Conservation (phyloP, 1,140 invertebrate genomes). For the Dreissena rostriformis region DNA sequence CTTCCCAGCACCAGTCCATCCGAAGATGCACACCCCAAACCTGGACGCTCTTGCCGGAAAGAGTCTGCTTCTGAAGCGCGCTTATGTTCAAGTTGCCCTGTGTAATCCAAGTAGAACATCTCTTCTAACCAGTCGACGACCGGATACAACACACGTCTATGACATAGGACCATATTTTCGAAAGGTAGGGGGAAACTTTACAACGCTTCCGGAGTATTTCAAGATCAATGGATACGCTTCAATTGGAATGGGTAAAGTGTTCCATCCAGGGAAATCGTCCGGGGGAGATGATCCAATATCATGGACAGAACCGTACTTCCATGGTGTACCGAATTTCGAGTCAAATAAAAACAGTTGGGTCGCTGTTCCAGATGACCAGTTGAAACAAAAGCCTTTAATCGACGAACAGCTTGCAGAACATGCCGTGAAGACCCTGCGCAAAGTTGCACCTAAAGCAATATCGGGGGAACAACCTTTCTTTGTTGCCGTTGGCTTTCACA, state of each 20-base stretch:
- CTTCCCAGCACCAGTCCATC: slow-evolving; percentile 24
- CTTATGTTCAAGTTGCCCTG: slow-evolving; percentile 54
- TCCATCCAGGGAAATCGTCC: slow-evolving; percentile 8
- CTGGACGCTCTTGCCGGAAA: slow-evolving; percentile 51
- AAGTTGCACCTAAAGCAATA: slow-evolving; percentile 34
- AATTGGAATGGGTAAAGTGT: slow-evolving; percentile 45
- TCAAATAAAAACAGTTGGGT: slow-evolving; percentile 19
- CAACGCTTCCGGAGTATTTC: slow-evolving; percentile 45
- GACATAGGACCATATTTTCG: slow-evolving; percentile 32
- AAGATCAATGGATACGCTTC: slow-evolving; percentile 19
- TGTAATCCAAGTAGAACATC: slow-evolving; percentile 50
- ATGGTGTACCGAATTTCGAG: slow-evolving; percentile 14
- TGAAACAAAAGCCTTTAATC: slow-evolving; percentile 82
- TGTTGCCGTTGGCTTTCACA: slow-evolving; percentile 93
- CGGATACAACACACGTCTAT: slow-evolving; percentile 57
- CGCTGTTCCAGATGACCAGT: neutral
- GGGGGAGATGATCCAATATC: no score
- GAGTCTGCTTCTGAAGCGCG: slow-evolving; percentile 58
- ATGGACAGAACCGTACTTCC: slow-evolving; percentile 46
- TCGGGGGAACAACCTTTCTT: slow-evolving; percentile 86
- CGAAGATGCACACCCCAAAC: slow-evolving; percentile 74
- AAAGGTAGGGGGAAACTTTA: slow-evolving; percentile 31
- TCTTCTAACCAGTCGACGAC: slow-evolving; percentile 54
- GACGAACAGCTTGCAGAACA: slow-evolving; percentile 85
- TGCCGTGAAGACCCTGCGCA: slow-evolving; percentile 81